Percentiles rank a stretch among this genome's conserved stretches.
phyloP scores from a whole-genome alignment of 1,140 invertebrate genomes.

The Papilio machaon region DNA sequence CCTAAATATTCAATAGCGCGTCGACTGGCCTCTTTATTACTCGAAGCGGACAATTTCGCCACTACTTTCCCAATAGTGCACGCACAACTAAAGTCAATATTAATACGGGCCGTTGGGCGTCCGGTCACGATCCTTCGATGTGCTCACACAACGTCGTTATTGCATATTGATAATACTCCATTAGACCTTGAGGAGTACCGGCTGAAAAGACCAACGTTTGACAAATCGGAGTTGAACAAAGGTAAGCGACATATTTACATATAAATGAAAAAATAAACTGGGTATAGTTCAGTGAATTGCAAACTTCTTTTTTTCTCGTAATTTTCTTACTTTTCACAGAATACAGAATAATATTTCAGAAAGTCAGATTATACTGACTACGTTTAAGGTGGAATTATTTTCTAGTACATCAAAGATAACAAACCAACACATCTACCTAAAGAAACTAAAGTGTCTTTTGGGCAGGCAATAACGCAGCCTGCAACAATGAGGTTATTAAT shows the following conservation, averaged over 20 bases:
- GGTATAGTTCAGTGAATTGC: background rate
- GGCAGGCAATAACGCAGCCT: background rate
- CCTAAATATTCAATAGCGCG: conserved; percentile 25
- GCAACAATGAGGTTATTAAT: background rate
- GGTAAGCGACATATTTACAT: background rate
- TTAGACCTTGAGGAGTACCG: conserved; percentile 29
- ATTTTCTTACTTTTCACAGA: background rate
- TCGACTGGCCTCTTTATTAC: conserved; percentile 24
- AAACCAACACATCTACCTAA: background rate
- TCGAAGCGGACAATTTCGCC: conserved; percentile 32
- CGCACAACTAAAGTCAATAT: conserved; percentile 29
- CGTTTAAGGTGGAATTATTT: background rate
- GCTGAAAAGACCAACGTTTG: background rate
- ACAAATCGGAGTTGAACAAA: conserved; percentile 11
- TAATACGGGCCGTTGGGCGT: conserved; percentile 36
- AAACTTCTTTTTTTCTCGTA: background rate
- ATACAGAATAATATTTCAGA: too few relatives aligned
- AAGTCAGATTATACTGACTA: background rate
- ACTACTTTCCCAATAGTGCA: conserved; percentile 30
- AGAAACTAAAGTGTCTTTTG: background rate
- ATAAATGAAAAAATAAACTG: background rate
- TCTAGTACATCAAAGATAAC: background rate
- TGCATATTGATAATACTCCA: conserved; percentile 39
- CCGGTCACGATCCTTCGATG: conserved; percentile 40
- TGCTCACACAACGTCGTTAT: conserved; percentile 40